phyloP scores from a whole-genome alignment of 2,113 vertebrate genomes.

The Panurus biarmicus region DNA sequence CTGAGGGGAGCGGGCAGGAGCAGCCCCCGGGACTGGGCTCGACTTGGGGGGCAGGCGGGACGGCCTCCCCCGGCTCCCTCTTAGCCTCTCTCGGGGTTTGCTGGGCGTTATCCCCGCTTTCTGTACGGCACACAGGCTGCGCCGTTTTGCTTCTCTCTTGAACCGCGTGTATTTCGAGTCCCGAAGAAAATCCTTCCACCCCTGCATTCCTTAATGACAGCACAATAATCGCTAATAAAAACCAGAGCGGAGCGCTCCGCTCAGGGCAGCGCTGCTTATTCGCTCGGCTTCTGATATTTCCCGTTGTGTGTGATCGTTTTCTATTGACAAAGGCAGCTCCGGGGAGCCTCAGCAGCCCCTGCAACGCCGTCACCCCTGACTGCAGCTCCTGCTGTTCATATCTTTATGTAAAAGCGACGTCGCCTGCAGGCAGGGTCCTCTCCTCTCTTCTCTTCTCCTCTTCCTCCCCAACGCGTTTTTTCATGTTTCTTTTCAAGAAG shows the following conservation, averaged over 20 bases:
- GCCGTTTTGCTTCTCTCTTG: neutral
- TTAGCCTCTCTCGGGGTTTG: neutral
- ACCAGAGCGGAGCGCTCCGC: neutral
- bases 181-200: neutral
- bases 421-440: neutral
- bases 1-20: neutral
- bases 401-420: neutral
- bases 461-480: neutral
- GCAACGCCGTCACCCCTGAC: neutral
- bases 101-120: neutral
- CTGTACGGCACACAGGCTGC: neutral
- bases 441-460: neutral
- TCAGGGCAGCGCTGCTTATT: neutral
- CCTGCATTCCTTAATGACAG: conserved; percentile 7
- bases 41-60: neutral
- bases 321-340: neutral
- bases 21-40: neutral
- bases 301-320: neutral
- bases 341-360: neutral
- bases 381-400: neutral
- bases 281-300: neutral
- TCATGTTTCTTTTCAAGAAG: neutral
- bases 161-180: neutral
- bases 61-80: neutral
- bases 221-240: neutral